Evolutionary conservation across 2,888 invertebrate species (phyloP).

Genomic region (Leptopilina drosophilae): DNA sequence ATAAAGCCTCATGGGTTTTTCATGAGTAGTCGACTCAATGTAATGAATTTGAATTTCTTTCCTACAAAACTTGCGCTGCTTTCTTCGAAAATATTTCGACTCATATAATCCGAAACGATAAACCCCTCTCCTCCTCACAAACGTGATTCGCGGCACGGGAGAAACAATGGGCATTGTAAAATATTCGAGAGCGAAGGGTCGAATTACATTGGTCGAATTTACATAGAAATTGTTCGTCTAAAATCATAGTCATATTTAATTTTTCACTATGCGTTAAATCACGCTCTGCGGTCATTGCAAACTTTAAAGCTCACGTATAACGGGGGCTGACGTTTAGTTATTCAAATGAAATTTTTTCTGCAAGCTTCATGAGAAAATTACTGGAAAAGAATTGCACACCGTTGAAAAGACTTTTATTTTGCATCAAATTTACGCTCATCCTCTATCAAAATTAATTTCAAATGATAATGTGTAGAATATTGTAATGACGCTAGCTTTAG

Average conservation of each 20-base stretch:
- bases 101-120: neutral
- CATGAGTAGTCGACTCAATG: no score
- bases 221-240: conserved; percentile 74
- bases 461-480: no score
- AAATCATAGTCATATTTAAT: conserved; percentile 74
- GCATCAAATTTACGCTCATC: conserved; percentile 4
- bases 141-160: conserved; percentile 21
- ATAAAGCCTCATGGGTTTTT: no score
- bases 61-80: no score
- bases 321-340: conserved; percentile 54
- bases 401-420: conserved; percentile 12
- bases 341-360: conserved; percentile 52
- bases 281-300: conserved; percentile 56
- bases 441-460: neutral
- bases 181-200: conserved; percentile 49
- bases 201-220: conserved; percentile 59
- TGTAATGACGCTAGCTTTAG: no score
- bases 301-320: conserved; percentile 49
- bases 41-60: no score
- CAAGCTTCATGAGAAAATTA: conserved; percentile 22
- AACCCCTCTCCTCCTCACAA: neutral
- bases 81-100: no score
- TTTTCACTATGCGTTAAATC: conserved; percentile 66
- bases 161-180: conserved; percentile 50
- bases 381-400: conserved; percentile 28